phyloP scores from a whole-genome alignment of 2,888 invertebrate genomes.

The Pardosa pseudoannulata region DNA sequence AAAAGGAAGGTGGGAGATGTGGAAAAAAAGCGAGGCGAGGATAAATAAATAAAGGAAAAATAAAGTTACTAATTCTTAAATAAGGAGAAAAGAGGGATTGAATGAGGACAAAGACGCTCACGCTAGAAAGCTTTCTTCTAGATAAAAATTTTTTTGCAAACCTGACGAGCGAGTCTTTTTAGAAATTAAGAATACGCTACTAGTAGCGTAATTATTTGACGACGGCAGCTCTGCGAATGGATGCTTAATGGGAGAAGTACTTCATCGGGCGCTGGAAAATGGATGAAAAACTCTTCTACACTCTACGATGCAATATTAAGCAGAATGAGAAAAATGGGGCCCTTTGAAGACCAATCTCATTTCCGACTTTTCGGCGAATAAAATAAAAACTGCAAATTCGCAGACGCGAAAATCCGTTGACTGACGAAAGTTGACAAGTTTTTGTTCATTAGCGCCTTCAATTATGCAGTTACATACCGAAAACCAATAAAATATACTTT shows the following conservation, averaged over 20 bases:
- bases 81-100: conserved; percentile 67
- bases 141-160: conserved; percentile 27
- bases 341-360: conserved; percentile 71
- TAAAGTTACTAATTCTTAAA: conserved; percentile 72
- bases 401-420: conserved; percentile 42
- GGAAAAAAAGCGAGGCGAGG: conserved; percentile 31
- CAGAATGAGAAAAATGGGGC: conserved; percentile 63
- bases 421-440: conserved; percentile 64
- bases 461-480: conserved; percentile 46
- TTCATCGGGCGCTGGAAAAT: conserved; percentile 53
- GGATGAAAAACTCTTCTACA: conserved; percentile 60
- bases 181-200: conserved; percentile 72
- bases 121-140: conserved; percentile 51
- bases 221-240: conserved; percentile 44
- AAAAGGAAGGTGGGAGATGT: conserved; percentile 57
- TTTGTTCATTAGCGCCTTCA: conserved; percentile 52
- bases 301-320: conserved; percentile 51
- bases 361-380: conserved; percentile 37
- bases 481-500: conserved; percentile 59
- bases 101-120: conserved; percentile 57
- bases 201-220: conserved; percentile 71
- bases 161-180: conserved; percentile 66
- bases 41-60: conserved; percentile 72
- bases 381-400: conserved; percentile 51
- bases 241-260: conserved; percentile 56